phyloP scores from a whole-genome alignment of 2,888 invertebrate species.

The Tigriopus californicus region DNA sequence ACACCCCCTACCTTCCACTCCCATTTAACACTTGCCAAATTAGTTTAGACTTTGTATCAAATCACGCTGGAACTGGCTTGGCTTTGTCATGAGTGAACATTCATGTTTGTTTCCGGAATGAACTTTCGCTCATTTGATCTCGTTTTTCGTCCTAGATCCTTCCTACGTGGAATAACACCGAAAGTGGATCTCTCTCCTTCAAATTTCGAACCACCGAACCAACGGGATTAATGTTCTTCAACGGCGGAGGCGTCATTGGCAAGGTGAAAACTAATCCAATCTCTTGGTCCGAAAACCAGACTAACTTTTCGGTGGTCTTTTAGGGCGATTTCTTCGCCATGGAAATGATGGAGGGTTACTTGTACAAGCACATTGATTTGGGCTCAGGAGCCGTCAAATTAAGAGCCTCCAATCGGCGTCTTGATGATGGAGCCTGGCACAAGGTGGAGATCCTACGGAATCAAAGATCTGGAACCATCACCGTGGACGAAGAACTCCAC shows the following conservation, averaged over 20 bases:
- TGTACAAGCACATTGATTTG: conserved; percentile 75
- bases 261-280: neutral
- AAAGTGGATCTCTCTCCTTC: conserved; percentile 68
- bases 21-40: too few relatives aligned
- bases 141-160: conserved; percentile 39
- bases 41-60: too few relatives aligned
- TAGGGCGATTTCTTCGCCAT: conserved; percentile 81
- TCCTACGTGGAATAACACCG: conserved; percentile 77
- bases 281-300: neutral
- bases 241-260: conserved; percentile 41
- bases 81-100: neutral
- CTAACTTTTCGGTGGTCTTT: conserved; percentile 18
- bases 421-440: conserved; percentile 86
- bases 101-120: conserved; percentile 4
- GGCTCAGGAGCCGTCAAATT: conserved; percentile 77
- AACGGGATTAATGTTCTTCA: conserved; percentile 80
- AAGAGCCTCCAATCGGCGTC: conserved; percentile 47
- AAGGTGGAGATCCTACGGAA: conserved; percentile 63
- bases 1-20: too few relatives aligned
- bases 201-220: conserved; percentile 89
- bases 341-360: conserved; percentile 78
- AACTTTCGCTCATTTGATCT: conserved; percentile 4
- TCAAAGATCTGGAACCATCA: conserved; percentile 63
- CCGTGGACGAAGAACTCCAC: conserved; percentile 70
- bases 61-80: neutral